phyloP scores from a whole-genome alignment of 1,140 invertebrate genomes.

The Bradysia coprophila region DNA sequence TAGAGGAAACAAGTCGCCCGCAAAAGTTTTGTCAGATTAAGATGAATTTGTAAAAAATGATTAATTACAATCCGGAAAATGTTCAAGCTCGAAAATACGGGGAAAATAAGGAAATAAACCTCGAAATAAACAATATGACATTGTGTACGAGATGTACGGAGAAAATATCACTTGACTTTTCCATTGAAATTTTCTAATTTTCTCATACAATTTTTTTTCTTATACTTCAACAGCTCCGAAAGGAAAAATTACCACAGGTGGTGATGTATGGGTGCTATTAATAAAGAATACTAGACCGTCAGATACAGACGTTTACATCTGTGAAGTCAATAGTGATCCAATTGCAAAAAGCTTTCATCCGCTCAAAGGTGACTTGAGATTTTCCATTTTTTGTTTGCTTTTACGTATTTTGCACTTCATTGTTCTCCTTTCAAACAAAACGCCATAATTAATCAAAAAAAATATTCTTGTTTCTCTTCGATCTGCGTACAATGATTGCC shows the following conservation, averaged over 20 bases:
- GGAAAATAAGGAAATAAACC: no score
- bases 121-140: no score
- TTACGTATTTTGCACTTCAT: neutral
- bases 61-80: no score
- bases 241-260: slow-evolving; percentile 28
- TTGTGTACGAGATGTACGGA: no score
- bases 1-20: no score
- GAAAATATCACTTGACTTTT: no score
- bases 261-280: slow-evolving; percentile 67
- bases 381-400: neutral
- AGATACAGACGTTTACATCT: slow-evolving; percentile 62
- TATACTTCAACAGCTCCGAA: slow-evolving; percentile 24
- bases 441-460: neutral
- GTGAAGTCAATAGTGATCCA: slow-evolving; percentile 65
- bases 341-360: slow-evolving; percentile 54
- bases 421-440: neutral
- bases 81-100: no score
- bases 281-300: slow-evolving; percentile 43
- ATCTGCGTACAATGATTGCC: neutral
- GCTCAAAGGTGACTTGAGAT: slow-evolving; percentile 41
- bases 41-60: no score
- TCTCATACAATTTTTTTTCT: slow-evolving; percentile 1
- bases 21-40: no score
- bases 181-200: no score
- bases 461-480: neutral